Evolutionary conservation across 2,113 vertebrate genomes (phyloP).

Genomic region (Oreochromis aureus): DNA sequence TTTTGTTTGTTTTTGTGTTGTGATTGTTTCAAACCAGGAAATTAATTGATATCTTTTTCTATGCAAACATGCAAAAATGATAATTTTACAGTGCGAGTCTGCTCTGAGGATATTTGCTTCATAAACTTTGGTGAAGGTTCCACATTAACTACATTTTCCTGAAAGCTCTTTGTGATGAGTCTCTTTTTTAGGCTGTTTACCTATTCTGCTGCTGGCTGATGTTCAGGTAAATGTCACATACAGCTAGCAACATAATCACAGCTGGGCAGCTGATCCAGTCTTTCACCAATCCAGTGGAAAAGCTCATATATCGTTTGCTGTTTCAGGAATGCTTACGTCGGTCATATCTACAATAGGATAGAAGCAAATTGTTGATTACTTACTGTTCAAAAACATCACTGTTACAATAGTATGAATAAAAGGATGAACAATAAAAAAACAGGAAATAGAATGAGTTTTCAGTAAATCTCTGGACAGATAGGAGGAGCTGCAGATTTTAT

Average conservation of each 20-base stretch:
- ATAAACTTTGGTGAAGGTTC: not conserved
- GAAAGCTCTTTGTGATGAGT: not conserved
- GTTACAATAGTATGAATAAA: not conserved
- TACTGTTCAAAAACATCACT: not conserved
- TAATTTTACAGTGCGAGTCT: not conserved
- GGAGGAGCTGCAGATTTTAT: not conserved
- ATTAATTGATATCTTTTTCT: not conserved
- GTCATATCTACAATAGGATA: not conserved
- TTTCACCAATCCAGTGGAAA: not conserved
- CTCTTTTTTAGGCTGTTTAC: not conserved
- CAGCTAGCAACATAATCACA: not conserved
- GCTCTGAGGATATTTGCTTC: not conserved
- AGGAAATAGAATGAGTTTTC: not conserved
- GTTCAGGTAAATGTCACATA: not conserved
- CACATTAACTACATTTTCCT: not conserved
- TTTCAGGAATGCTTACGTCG: not conserved
- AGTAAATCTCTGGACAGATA: not conserved
- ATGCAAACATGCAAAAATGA: not conserved
- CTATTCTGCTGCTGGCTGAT: not conserved
- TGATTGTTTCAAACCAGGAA: not conserved
- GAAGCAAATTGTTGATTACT: not conserved
- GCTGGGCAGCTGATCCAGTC: not conserved
- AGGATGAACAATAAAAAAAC: not conserved
- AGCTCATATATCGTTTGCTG: not conserved
- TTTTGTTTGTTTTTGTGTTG: not conserved